Evolutionary conservation across 2,888 invertebrate genomes (phyloP).

Genomic region (Smittia aterrima): DNA sequence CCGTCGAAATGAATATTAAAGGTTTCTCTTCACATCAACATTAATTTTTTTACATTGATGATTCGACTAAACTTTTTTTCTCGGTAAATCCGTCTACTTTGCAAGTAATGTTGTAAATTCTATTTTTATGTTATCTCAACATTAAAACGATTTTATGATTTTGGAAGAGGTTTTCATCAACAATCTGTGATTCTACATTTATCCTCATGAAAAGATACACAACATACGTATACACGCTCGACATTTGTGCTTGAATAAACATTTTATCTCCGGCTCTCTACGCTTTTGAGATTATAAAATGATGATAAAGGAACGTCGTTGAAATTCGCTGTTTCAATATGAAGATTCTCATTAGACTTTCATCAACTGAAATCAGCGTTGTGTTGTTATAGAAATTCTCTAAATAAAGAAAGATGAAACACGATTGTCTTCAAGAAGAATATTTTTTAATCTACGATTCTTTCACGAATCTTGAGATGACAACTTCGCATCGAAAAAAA

Average conservation of each 20-base stretch:
- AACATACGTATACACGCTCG: neutral
- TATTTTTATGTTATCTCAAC: neutral
- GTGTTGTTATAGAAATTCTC: too few species aligned
- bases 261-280: neutral
- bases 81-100: neutral
- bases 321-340: neutral
- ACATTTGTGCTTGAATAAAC: neutral
- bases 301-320: neutral
- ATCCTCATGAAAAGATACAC: neutral
- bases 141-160: neutral
- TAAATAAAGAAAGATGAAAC: neutral
- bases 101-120: neutral
- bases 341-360: neutral
- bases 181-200: slow-evolving; percentile 7
- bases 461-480: neutral
- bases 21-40: neutral
- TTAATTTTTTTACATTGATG: neutral
- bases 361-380: neutral
- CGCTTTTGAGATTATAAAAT: neutral
- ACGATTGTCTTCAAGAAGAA: neutral
- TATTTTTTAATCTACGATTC: neutral
- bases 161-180: slow-evolving; percentile 15
- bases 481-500: neutral
- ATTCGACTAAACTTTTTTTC: neutral
- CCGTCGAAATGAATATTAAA: neutral